A percentile compares a stretch with the other conserved stretches of the same genome.
phyloP scores from a whole-genome alignment of 2,113 vertebrate species.

The Microcebus jonahi region DNA sequence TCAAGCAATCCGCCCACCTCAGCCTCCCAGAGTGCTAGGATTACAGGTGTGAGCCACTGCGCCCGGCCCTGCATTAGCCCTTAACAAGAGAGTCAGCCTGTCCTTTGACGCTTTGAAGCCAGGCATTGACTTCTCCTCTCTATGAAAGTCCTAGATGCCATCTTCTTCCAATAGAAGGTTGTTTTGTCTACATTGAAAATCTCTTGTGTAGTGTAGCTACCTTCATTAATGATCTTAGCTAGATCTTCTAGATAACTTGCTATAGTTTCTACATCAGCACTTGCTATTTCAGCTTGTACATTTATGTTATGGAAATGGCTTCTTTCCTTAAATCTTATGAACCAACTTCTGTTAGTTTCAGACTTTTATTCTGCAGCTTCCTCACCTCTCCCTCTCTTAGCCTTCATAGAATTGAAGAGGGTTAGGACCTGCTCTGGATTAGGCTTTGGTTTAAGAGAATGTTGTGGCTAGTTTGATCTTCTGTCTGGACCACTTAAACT shows the following conservation, averaged over 20 bases:
- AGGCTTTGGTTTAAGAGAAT: background rate
- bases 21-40: too few species aligned
- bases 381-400: background rate
- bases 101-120: background rate
- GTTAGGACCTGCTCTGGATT: background rate
- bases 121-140: background rate
- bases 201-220: background rate
- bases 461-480: background rate
- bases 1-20: too few species aligned
- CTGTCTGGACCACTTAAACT: background rate
- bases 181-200: background rate
- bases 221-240: background rate
- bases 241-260: background rate
- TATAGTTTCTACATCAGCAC: background rate
- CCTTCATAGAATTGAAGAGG: background rate
- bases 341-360: background rate
- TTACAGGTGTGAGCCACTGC: too few species aligned
- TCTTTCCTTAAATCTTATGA: background rate
- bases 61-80: background rate
- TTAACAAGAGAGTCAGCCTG: background rate
- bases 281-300: background rate
- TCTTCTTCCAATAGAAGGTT: background rate
- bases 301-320: background rate
- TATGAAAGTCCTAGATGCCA: background rate
- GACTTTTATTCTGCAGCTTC: background rate